Evolutionary conservation across 2,113 vertebrate genomes (phyloP).

Genomic region (Propithecus coquereli): DNA sequence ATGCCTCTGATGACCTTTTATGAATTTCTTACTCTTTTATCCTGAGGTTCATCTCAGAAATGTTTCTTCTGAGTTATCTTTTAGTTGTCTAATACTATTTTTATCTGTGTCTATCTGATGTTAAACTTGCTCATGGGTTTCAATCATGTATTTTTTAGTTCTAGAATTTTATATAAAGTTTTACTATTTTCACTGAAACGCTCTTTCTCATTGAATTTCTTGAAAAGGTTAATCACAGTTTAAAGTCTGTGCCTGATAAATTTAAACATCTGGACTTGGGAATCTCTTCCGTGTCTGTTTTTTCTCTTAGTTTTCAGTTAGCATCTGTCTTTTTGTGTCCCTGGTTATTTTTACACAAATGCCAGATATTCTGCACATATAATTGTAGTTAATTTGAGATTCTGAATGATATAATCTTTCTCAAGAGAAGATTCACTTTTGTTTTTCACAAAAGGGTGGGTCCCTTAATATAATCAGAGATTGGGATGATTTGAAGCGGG

Average conservation of each 20-base stretch:
- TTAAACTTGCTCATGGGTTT: not conserved
- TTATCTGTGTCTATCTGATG: not conserved
- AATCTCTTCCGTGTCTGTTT: not conserved
- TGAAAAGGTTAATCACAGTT: not conserved
- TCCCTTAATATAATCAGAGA: not conserved
- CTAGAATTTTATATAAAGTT: not conserved
- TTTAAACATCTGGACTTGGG: not conserved
- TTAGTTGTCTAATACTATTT: not conserved
- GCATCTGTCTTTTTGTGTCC: not conserved
- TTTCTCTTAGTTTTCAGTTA: not conserved
- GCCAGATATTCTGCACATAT: not conserved
- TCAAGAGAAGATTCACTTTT: not conserved
- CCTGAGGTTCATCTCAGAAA: not conserved
- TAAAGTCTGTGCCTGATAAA: not conserved
- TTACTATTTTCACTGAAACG: not conserved
- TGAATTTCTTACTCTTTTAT: not conserved
- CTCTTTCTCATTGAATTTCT: not conserved
- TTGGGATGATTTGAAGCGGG: not conserved
- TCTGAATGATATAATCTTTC: not conserved
- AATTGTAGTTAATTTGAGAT: not conserved
- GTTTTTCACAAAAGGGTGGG: not conserved
- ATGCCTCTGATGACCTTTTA: not conserved
- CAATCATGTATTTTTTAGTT: not conserved
- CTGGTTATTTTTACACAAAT: not conserved
- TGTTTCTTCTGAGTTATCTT: not conserved